A percentile compares a stretch with the other conserved stretches of the same genome.
Conservation (phyloP, 2,113 vertebrate species). For the Salminus brasiliensis region DNA sequence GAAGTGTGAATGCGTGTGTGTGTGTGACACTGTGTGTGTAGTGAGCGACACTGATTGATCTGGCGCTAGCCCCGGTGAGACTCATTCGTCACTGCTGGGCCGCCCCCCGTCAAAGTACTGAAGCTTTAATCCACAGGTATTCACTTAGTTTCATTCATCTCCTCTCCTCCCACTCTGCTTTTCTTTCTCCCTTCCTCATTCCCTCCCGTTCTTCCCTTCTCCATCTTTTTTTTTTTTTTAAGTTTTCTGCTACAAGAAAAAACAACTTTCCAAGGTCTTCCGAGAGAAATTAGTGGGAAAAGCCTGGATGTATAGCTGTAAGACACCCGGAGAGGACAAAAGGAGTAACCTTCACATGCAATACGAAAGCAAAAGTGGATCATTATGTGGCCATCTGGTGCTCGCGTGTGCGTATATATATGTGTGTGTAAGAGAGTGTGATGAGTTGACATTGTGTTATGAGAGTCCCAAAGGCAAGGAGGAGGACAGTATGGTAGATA, state of each 20-base stretch:
- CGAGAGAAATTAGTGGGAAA: not conserved
- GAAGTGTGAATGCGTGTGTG: not conserved
- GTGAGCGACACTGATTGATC: conserved; percentile 62
- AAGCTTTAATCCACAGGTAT: conserved; percentile 45
- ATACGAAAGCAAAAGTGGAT: conserved; percentile 6
- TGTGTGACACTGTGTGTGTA: conserved; percentile 13
- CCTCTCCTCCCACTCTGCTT: not conserved
- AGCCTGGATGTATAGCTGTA: not conserved
- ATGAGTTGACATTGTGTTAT: conserved; percentile 13
- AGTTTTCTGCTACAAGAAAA: not conserved
- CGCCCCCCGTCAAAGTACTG: conserved; percentile 27
- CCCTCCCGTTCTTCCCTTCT: conserved; percentile 3
- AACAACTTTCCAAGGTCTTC: conserved; percentile 27
- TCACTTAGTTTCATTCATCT: conserved; percentile 37
- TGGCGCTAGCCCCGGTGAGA: conserved; percentile 39
- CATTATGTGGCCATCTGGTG: conserved; percentile 48
- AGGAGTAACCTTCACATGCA: conserved; percentile 25
- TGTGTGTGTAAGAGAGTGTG: not conserved
- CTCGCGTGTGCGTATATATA: not conserved
- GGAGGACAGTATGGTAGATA: conserved; percentile 19
- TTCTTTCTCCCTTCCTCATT: not conserved
- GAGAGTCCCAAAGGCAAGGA: conserved; percentile 17
- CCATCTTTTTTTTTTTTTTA: too few relatives aligned
- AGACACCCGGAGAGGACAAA: conserved; percentile 14
- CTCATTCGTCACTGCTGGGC: conserved; percentile 40